These are phyloP conservation scores for Myiotriccus ornatus DNA, from an alignment of 2,797 vertebrate genomes.

Conservation along the genomic window DNA sequence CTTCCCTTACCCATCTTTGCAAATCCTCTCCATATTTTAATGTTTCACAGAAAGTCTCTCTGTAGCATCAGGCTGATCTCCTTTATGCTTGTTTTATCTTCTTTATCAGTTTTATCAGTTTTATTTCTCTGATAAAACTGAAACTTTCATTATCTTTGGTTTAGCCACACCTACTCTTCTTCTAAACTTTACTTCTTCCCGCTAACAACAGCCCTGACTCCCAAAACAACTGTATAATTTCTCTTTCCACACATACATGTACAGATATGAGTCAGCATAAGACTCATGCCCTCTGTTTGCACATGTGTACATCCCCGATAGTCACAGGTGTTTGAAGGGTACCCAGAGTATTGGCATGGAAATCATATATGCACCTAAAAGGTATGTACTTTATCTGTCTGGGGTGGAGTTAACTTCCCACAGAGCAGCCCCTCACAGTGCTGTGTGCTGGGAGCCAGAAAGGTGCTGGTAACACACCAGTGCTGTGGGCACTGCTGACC, in stretches of 20 bases:
- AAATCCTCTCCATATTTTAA: not conserved
- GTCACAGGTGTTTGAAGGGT: not conserved
- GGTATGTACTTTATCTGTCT: not conserved
- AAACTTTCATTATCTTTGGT: not conserved
- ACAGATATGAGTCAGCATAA: not conserved
- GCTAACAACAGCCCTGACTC: not conserved
- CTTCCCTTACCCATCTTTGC: not conserved
- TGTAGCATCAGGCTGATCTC: not conserved
- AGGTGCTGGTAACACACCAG: not conserved
- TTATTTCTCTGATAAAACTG: not conserved
- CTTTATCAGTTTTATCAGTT: not conserved
- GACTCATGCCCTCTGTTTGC: not conserved
- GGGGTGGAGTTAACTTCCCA: not conserved
- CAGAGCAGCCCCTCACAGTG: not conserved
- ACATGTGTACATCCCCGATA: rapidly evolving
- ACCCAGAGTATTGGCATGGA: not conserved
- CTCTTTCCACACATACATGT: not conserved
- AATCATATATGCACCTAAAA: not conserved
- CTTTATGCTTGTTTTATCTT: not conserved
- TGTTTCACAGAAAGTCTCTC: not conserved
- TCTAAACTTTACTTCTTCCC: not conserved
- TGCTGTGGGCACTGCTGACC: not conserved
- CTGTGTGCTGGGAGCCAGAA: not conserved
- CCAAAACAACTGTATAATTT: not conserved
- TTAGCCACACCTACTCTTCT: not conserved